Percentiles rank a stretch among this genome's conserved stretches.
Evolutionary conservation across 2,888 invertebrate species (phyloP).

Genomic region (Aelia acuminata): DNA sequence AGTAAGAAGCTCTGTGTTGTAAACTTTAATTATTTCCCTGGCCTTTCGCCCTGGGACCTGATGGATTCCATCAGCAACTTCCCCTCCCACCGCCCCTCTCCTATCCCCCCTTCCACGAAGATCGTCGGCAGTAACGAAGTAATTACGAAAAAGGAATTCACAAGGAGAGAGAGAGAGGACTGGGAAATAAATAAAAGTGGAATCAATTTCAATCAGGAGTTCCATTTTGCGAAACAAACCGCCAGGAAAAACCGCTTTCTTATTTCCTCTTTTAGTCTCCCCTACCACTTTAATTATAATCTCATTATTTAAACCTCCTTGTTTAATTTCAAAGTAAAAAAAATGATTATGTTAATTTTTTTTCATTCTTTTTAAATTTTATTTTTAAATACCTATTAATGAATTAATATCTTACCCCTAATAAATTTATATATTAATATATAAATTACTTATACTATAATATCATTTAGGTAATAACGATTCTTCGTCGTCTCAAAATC

Average conservation of each 20-base stretch:
- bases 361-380: too few species aligned
- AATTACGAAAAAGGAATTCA: constrained; percentile 48
- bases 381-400: too few species aligned
- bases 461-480: too few species aligned
- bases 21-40: constrained; percentile 43
- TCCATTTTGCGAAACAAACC: constrained; percentile 38
- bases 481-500: too few species aligned
- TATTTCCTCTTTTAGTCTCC: not conserved
- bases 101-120: not conserved
- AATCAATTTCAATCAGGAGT: constrained; percentile 32
- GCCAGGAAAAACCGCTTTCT: not conserved
- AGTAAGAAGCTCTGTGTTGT: not conserved
- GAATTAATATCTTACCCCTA: too few species aligned
- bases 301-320: not conserved
- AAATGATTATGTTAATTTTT: not conserved
- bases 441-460: too few species aligned
- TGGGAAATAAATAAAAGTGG: constrained; percentile 1
- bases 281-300: not conserved
- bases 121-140: not conserved
- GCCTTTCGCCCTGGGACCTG: not conserved
- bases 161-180: not conserved
- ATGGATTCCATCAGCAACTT: not conserved
- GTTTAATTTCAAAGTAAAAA: not conserved
- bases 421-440: too few species aligned
- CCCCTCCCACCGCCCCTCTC: not conserved